Base-by-base conservation (phyloP, 2,888 invertebrate genomes). In the Scotopteryx bipunctaria region DNA sequence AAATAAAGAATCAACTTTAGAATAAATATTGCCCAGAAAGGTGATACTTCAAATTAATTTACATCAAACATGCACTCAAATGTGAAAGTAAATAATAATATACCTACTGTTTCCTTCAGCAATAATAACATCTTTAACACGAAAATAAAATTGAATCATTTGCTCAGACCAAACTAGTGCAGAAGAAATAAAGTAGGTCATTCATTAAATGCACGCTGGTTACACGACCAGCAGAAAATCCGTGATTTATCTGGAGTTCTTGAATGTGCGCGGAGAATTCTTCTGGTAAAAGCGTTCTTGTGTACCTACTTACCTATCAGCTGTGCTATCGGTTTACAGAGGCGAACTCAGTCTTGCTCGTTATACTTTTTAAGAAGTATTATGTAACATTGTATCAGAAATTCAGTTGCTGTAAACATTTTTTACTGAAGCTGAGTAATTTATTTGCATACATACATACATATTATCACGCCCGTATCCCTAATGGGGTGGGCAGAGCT, bases 151-250 rank as follows among this genome's bases (percentile, higher is more conserved):
- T 27, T 27, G 3, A 13, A 31, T 5, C 15, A 31, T 31, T n/a
- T n/a, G 8, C 14, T 5, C 6, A 31, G 11, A 33, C 16, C 16
- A 5, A 16, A 23, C 35, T 33, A 45, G 33, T 46, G 31, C 42
- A 41, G 17, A 40, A 35, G 13, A 19, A 31, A 42, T 36, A 46
- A 52, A 46, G 36, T 52, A 47, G 55, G 58, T 55, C 31, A 50
- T 52, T 55, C 48, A 52, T 53, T 53, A 53, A 41, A 38, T 49
- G 52, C 49, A 52, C 44, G 33, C 25, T 43, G 38, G 45, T 42
- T 31, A 55, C 43, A 33, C 37, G 45, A 38, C 33, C 41, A 42
- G 35, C 23, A 38, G 36, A 47, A 56, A 47, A 41, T 37, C 32
- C 38, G 9, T 48, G 40, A 51, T 56, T 48, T 48, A 50, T 49